Evolutionary conservation across 2,113 vertebrate species (phyloP).

Genomic region (Cettia cetti): DNA sequence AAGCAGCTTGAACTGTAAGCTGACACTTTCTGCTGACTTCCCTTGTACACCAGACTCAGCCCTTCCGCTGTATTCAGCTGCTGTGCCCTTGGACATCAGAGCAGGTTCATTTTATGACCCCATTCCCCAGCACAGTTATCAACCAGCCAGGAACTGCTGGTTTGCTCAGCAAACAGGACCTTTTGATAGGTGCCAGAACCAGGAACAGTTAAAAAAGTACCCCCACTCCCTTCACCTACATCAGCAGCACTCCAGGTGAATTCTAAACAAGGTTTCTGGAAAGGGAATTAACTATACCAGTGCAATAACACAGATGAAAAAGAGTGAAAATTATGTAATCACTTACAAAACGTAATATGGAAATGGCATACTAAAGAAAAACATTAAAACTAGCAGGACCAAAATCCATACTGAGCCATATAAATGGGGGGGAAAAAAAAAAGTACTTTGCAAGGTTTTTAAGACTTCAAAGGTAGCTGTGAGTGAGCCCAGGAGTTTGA

Average conservation of each 20-base stretch:
- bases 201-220: background rate
- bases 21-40: background rate
- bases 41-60: background rate
- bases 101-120: background rate
- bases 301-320: background rate
- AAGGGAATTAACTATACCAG: background rate
- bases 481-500: background rate
- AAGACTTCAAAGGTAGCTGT: background rate
- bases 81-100: background rate
- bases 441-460: background rate
- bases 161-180: slow-evolving; percentile 14
- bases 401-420: background rate
- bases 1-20: background rate
- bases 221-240: background rate
- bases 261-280: background rate
- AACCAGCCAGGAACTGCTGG: background rate
- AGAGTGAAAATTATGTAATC: background rate
- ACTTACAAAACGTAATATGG: background rate
- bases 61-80: background rate
- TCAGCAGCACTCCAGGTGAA: background rate
- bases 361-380: background rate
- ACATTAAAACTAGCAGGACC: background rate
- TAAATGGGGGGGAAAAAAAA: background rate
- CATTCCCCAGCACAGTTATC: background rate
- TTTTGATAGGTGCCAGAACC: background rate